Percentiles rank a stretch among this genome's conserved stretches.
phyloP scores from a whole-genome alignment of 2,113 vertebrate genomes.

The Indicator maculatus region DNA sequence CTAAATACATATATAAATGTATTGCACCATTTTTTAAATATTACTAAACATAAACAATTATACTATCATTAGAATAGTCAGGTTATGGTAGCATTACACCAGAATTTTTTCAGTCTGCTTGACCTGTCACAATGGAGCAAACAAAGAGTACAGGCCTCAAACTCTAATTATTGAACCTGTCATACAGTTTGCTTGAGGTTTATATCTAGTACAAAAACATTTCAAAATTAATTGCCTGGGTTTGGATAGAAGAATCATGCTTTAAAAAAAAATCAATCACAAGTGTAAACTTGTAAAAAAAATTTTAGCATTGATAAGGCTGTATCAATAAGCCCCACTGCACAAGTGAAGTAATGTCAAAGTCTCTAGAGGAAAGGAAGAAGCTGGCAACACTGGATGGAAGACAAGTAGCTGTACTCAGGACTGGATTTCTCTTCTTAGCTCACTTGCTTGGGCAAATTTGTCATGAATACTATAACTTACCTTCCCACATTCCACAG shows the following conservation, averaged over 20 bases:
- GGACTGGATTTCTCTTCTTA: not conserved
- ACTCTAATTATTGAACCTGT: not conserved
- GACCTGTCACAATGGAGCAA: not conserved
- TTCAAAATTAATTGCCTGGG: not conserved
- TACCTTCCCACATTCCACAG: not conserved
- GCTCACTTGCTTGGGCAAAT: not conserved
- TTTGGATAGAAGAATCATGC: not conserved
- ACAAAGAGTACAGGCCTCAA: accelerated
- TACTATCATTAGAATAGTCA: not conserved
- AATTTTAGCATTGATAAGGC: not conserved
- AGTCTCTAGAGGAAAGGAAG: not conserved
- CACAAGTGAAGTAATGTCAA: not conserved
- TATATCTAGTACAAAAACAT: not conserved
- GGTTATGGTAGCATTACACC: not conserved
- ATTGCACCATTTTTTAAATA: not conserved
- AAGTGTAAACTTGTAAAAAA: not conserved
- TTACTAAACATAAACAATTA: not conserved
- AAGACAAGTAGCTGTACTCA: not conserved
- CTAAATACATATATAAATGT: not conserved
- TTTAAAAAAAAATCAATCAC: not conserved
- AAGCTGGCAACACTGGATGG: not conserved
- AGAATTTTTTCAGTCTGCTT: not conserved
- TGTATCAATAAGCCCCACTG: not conserved
- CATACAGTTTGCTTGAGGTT: not conserved
- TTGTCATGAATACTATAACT: not conserved